Conservation (phyloP, 2,888 invertebrate species). For the Geotrupes spiniger region DNA sequence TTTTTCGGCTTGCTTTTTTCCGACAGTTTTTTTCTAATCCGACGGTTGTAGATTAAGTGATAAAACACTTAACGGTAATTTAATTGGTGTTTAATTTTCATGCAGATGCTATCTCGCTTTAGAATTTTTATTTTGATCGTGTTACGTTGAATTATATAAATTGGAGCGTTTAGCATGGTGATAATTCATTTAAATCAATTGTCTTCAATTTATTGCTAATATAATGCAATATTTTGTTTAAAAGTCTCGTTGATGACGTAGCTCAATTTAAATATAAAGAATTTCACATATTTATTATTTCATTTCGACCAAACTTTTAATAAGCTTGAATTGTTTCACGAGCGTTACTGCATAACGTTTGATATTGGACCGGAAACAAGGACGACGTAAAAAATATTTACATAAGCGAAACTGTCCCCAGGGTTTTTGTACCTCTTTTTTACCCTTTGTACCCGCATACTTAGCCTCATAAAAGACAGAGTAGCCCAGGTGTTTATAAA, state of each 20-base stretch:
- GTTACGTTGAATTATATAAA: too few species aligned
- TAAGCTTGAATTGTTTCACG: too few species aligned
- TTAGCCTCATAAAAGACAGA: slow-evolving; percentile 41
- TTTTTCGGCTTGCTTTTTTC: slow-evolving; percentile 39
- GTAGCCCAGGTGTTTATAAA: slow-evolving; percentile 46
- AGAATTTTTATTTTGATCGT: too few species aligned
- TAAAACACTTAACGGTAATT: slow-evolving; percentile 36
- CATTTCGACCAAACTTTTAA: too few species aligned
- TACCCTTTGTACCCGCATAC: slow-evolving; percentile 46
- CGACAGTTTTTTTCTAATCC: slow-evolving; percentile 25
- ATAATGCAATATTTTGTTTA: too few species aligned
- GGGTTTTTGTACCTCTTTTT: slow-evolving; percentile 30
- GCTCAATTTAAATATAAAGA: too few species aligned
- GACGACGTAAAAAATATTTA: slow-evolving; percentile 33
- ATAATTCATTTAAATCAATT: too few species aligned
- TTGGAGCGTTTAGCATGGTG: too few species aligned
- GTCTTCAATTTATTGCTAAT: too few species aligned
- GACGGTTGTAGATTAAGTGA: slow-evolving; percentile 25
- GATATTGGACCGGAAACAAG: slow-evolving; percentile 15
- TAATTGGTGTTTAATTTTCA: slow-evolving; percentile 37
- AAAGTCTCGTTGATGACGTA: too few species aligned
- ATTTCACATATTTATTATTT: too few species aligned
- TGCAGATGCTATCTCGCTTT: slow-evolving; percentile 6
- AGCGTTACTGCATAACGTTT: not conserved
- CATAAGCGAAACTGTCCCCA: slow-evolving; percentile 39